Evolutionary conservation across 2,888 invertebrate species (phyloP).

Genomic region (Keiferia lycopersicella): DNA sequence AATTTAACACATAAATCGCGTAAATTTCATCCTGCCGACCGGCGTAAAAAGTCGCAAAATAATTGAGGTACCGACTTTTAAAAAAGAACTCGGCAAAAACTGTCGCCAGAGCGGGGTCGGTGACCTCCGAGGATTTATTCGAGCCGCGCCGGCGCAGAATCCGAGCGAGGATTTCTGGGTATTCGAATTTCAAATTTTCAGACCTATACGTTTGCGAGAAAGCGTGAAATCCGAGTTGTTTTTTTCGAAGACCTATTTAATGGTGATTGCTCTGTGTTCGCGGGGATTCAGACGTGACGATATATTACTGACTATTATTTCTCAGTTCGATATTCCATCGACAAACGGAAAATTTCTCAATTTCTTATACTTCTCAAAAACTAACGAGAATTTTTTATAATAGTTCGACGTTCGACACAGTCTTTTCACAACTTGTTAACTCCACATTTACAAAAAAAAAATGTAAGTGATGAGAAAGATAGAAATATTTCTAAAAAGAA

Average conservation of each 20-base stretch:
- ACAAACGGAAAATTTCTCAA: too few relatives aligned
- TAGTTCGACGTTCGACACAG: too few relatives aligned
- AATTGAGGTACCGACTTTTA: conserved; percentile 66
- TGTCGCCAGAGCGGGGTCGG: conserved; percentile 57
- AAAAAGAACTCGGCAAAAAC: conserved; percentile 73
- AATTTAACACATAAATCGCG: conserved; percentile 65
- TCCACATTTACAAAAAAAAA: too few relatives aligned
- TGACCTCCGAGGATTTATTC: conserved; percentile 70
- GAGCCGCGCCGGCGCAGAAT: conserved; percentile 48
- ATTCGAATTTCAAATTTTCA: conserved; percentile 80
- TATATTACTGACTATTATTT: conserved; percentile 16
- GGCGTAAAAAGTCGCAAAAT: conserved; percentile 71
- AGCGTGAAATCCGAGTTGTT: conserved; percentile 52
- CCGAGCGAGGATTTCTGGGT: conserved; percentile 58
- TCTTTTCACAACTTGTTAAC: too few relatives aligned
- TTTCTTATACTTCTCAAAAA: too few relatives aligned
- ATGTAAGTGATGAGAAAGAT: too few relatives aligned
- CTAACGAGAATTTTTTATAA: too few relatives aligned
- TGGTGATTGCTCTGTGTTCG: conserved; percentile 24
- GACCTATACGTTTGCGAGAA: conserved; percentile 62
- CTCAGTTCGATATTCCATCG: conserved; percentile 2
- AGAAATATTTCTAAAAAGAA: too few relatives aligned
- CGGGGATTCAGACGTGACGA: conserved; percentile 9
- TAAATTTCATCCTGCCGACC: conserved; percentile 40
- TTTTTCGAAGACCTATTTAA: conserved; percentile 25